phyloP scores from a whole-genome alignment of 2,113 vertebrate species.

The Canis aureus region DNA sequence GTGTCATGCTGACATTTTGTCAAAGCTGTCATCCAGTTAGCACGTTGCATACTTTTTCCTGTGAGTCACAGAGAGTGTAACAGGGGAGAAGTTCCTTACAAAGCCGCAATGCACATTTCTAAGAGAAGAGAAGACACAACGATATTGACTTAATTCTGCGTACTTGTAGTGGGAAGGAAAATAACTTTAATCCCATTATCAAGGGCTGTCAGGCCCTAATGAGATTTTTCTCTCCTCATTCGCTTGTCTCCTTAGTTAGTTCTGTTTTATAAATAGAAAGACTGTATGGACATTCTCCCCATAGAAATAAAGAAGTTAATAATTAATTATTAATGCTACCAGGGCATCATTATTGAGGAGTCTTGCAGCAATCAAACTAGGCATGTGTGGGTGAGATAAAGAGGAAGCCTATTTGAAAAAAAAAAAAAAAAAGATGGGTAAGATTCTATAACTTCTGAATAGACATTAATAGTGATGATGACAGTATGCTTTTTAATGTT shows the following conservation, averaged over 20 bases:
- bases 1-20: not conserved
- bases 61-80: not conserved
- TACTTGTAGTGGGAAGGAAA: slow-evolving; percentile 1
- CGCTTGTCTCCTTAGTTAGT: not conserved
- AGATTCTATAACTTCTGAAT: not conserved
- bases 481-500: not conserved
- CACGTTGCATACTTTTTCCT: not conserved
- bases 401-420: not conserved
- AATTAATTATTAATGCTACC: slow-evolving; percentile 61
- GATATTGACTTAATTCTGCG: not conserved
- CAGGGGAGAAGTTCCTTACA: not conserved
- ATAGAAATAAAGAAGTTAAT: slow-evolving; percentile 35
- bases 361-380: not conserved
- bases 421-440: not conserved
- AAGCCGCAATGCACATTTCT: not conserved
- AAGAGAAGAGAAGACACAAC: not conserved
- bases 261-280: slow-evolving; percentile 66
- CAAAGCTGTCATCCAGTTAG: not conserved
- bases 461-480: not conserved
- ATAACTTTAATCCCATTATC: slow-evolving; percentile 60
- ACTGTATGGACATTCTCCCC: not conserved
- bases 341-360: not conserved
- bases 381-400: not conserved
- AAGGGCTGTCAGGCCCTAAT: slow-evolving; percentile 48
- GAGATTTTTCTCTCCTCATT: slow-evolving; percentile 40